Evolutionary conservation across 2,797 vertebrate genomes (phyloP).

Genomic region (Bradypodion ventrale): DNA sequence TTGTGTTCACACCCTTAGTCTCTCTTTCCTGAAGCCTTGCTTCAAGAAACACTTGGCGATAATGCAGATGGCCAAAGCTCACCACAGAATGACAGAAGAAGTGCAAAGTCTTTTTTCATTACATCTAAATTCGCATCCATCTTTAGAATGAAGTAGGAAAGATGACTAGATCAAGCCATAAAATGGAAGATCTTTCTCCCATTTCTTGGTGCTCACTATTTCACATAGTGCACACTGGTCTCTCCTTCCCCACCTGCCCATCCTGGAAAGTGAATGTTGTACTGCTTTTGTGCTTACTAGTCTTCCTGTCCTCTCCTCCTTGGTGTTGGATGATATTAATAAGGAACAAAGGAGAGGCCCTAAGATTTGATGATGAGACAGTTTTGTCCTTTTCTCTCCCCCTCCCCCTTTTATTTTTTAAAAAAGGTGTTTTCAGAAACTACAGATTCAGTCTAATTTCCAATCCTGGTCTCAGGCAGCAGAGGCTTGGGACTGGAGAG

Average conservation of each 20-base stretch:
- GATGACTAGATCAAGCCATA: background rate
- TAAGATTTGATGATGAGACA: background rate
- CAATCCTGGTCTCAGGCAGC: no score
- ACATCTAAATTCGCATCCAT: no score
- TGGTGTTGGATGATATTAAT: background rate
- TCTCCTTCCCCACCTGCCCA: background rate
- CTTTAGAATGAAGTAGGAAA: background rate
- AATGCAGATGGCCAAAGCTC: background rate
- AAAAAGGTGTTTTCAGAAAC: no score
- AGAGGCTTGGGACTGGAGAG: no score
- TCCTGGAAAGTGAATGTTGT: background rate
- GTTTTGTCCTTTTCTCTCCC: background rate
- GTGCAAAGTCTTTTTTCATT: no score
- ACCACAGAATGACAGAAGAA: background rate
- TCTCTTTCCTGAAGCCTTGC: background rate
- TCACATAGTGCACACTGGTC: no score
- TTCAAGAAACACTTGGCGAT: background rate
- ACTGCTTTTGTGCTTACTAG: background rate
- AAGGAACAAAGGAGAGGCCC: background rate
- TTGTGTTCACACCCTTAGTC: background rate
- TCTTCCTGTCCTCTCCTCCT: no score
- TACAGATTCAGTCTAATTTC: no score
- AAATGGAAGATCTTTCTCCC: background rate
- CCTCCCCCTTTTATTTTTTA: no score
- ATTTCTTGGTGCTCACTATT: background rate